Evolutionary conservation across 2,888 invertebrate genomes (phyloP).

Genomic region (Tenthredo notha): DNA sequence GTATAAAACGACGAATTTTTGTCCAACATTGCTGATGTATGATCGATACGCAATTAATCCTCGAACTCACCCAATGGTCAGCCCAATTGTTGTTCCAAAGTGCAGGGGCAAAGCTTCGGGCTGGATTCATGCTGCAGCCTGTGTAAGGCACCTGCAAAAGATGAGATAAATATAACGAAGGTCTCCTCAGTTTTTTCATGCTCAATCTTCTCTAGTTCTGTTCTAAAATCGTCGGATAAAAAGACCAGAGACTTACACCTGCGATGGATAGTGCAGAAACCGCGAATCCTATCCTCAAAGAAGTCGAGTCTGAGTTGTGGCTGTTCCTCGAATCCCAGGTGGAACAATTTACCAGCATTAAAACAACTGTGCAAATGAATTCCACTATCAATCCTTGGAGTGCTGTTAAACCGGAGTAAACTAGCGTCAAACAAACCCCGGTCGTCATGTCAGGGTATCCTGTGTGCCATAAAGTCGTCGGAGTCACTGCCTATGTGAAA

Average conservation of each 20-base stretch:
- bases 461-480: not conserved
- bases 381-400: conserved; percentile 83
- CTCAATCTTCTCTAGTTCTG: not conserved
- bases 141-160: conserved; percentile 84
- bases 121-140: conserved; percentile 87
- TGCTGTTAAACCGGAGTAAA: conserved; percentile 60
- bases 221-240: conserved; percentile 74
- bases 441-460: not conserved
- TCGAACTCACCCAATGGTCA: conserved; percentile 83
- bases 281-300: conserved; percentile 86
- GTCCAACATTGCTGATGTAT: not conserved
- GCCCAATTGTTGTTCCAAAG: conserved; percentile 84
- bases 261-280: conserved; percentile 84
- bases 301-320: conserved; percentile 83
- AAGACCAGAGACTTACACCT: conserved; percentile 75
- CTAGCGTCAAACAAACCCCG: conserved; percentile 65
- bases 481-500: conserved; percentile 25
- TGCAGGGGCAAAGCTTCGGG: conserved; percentile 86
- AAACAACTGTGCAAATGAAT: conserved; percentile 82
- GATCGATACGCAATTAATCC: not conserved
- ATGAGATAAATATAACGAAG: not conserved
- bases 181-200: not conserved
- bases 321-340: conserved; percentile 87
- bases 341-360: conserved; percentile 84
- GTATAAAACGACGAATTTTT: not conserved